phyloP scores from a whole-genome alignment of 2,888 invertebrate species.

The Conistra vaccinii region DNA sequence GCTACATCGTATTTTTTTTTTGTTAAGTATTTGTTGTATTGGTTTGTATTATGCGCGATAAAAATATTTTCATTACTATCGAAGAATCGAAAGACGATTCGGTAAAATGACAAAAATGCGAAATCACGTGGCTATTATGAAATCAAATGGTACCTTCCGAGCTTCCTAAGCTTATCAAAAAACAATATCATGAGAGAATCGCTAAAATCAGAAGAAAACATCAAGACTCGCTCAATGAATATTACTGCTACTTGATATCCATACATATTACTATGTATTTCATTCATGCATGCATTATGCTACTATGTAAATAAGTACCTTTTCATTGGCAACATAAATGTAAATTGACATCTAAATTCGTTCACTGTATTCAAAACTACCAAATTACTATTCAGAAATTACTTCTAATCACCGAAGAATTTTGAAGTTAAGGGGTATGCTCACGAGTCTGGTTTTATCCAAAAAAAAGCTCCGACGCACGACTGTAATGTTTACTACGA shows the following conservation, averaged over 20 bases:
- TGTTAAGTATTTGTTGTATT: too few relatives aligned
- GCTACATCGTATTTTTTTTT: too few relatives aligned
- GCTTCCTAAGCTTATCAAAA: constrained; percentile 3
- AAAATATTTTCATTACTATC: too few relatives aligned
- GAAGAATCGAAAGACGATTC: too few relatives aligned
- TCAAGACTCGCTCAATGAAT: not conserved
- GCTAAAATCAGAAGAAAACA: constrained; percentile 11
- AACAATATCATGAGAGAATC: constrained; percentile 9
- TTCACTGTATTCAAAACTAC: constrained; percentile 29
- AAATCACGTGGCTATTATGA: too few relatives aligned
- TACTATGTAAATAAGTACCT: constrained; percentile 15
- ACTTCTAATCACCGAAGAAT: constrained; percentile 44
- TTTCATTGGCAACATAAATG: constrained; percentile 47
- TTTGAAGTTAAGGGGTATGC: constrained; percentile 21
- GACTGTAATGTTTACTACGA: too few relatives aligned
- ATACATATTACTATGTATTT: constrained; percentile 13
- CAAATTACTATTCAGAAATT: constrained; percentile 37
- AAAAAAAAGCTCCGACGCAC: not conserved
- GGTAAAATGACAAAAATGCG: too few relatives aligned
- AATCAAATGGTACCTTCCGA: too few relatives aligned
- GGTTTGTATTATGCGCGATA: too few relatives aligned
- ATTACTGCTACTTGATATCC: not conserved
- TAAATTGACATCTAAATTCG: constrained; percentile 47
- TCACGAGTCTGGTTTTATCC: not conserved
- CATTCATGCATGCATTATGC: constrained; percentile 28